These are phyloP conservation scores for Mylabris phalerata DNA, from an alignment of 1,140 invertebrate species.

Conservation along the genomic window DNA sequence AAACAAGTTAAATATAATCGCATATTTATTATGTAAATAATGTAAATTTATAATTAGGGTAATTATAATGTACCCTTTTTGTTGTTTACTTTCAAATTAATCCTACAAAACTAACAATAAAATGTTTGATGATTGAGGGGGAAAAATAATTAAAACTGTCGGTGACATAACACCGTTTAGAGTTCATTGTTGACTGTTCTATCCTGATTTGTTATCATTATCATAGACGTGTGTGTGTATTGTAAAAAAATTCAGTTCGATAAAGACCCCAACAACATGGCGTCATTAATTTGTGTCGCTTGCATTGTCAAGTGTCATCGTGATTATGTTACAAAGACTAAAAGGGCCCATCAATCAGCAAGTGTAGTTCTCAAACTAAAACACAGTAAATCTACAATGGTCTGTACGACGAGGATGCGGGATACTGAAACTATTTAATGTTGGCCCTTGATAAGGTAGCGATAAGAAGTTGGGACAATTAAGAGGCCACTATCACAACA, in stretches of 20 bases:
- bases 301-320: slow-evolving; percentile 30
- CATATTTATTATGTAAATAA: no score
- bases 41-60: no score
- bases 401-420: background rate
- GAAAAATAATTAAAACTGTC: no score
- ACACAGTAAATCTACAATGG: background rate
- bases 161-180: no score
- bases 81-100: no score
- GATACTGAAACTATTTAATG: slow-evolving; percentile 12
- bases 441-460: slow-evolving; percentile 15
- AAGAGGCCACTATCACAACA: background rate
- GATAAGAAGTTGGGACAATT: slow-evolving; percentile 10
- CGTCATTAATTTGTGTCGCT: slow-evolving; percentile 29
- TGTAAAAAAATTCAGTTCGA: slow-evolving; percentile 8
- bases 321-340: slow-evolving; percentile 25
- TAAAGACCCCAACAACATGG: slow-evolving; percentile 25
- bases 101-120: no score
- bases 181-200: no score
- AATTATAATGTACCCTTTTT: no score
- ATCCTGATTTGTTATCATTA: no score
- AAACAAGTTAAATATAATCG: no score
- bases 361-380: background rate
- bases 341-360: slow-evolving; percentile 26
- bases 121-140: no score
- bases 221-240: background rate